Evolutionary conservation across 2,113 vertebrate species (phyloP).

Genomic region (Turdus rufiventris): DNA sequence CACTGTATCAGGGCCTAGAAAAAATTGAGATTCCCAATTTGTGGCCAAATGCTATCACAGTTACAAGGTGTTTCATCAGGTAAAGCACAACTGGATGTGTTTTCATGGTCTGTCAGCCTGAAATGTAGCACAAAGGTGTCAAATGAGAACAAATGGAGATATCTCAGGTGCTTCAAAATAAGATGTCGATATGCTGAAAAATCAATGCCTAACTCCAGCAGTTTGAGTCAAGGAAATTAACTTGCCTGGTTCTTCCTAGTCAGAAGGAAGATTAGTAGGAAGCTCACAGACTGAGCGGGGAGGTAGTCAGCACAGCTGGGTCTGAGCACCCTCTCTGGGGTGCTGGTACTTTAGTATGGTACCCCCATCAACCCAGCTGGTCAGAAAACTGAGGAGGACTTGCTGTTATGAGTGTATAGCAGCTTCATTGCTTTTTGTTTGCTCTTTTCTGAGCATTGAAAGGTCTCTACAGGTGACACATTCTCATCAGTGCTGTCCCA

Average conservation of each 20-base stretch:
- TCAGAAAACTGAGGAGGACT: background rate
- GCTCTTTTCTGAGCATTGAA: background rate
- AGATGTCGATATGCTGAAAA: constrained; percentile 35
- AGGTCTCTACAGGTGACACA: rapidly evolving
- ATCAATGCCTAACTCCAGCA: background rate
- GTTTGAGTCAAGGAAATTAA: background rate
- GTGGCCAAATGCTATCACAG: background rate
- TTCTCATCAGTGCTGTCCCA: background rate
- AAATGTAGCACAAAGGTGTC: background rate
- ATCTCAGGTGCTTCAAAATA: constrained; percentile 27
- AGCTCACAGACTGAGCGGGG: background rate
- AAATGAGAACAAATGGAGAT: constrained; percentile 14
- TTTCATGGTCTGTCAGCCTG: background rate
- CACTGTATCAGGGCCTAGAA: background rate
- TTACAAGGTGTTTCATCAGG: constrained; percentile 1
- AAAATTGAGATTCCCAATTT: background rate
- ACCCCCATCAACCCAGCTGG: background rate
- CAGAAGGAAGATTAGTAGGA: background rate
- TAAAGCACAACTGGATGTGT: background rate
- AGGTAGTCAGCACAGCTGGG: background rate
- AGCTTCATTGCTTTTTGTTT: background rate
- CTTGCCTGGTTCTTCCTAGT: background rate
- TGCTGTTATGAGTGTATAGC: background rate
- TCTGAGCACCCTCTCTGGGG: background rate
- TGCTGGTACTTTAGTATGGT: rapidly evolving